Evolutionary conservation across 2,888 invertebrate genomes (phyloP).

Genomic region (Mesoligia furuncula): DNA sequence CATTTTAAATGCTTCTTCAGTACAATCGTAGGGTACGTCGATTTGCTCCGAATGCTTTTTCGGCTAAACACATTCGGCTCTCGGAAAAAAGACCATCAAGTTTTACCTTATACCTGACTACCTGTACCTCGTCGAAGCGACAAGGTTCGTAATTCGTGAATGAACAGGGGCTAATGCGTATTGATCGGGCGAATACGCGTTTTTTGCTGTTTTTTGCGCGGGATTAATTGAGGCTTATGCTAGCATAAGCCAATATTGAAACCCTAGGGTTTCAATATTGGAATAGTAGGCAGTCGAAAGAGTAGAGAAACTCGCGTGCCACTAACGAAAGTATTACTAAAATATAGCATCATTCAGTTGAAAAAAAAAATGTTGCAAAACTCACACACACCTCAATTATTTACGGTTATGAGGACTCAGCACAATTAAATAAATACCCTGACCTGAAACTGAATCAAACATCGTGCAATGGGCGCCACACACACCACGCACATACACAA

Average conservation of each 20-base stretch:
- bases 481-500: no score
- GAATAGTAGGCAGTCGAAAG: background rate
- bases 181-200: conserved; percentile 18
- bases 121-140: conserved; percentile 18
- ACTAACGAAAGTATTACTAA: background rate
- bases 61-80: conserved; percentile 20
- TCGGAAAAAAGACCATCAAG: conserved; percentile 29
- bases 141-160: conserved; percentile 46
- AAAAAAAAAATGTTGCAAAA: background rate
- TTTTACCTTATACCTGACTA: conserved; percentile 13
- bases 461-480: no score
- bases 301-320: background rate
- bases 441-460: background rate
- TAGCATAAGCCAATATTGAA: no score
- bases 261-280: background rate
- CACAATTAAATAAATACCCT: background rate
- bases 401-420: background rate
- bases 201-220: conserved; percentile 29
- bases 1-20: conserved; percentile 1
- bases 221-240: conserved; percentile 18
- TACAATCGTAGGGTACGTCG: background rate
- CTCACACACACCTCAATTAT: background rate
- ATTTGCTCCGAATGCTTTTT: conserved; percentile 20
- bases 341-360: background rate
- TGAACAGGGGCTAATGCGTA: conserved; percentile 54